A percentile compares a stretch with the other conserved stretches of the same genome.
These are phyloP conservation scores for Aptenodytes forsteri DNA, from an alignment of 2,113 vertebrate genomes.

Conservation along the genomic window DNA sequence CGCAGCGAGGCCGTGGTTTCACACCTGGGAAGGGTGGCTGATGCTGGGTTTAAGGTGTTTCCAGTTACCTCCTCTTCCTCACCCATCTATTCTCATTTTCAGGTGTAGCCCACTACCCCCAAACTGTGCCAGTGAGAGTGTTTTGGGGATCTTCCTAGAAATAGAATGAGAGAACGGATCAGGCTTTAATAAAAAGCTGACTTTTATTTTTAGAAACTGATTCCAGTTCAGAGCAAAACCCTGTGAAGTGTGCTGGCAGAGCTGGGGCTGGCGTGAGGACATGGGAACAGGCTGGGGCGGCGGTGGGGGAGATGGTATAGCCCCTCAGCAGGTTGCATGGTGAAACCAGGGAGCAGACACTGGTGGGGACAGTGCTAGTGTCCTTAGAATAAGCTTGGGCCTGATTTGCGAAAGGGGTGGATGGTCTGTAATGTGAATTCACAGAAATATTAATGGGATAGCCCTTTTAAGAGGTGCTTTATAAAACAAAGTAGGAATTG, in stretches of 20 bases:
- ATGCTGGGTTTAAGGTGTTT: background rate
- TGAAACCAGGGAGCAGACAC: background rate
- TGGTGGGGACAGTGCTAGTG: background rate
- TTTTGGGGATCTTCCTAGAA: background rate
- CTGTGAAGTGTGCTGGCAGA: background rate
- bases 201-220: background rate
- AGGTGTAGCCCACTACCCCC: rapidly evolving
- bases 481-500: background rate
- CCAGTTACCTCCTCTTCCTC: background rate
- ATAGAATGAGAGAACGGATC: rapidly evolving
- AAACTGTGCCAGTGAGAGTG: background rate
- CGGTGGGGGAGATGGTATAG: background rate
- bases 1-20: rapidly evolving
- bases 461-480: background rate
- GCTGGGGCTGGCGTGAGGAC: background rate
- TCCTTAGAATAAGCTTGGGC: background rate
- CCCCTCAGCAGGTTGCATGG: background rate
- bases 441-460: background rate
- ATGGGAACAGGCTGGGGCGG: rapidly evolving
- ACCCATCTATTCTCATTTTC: background rate
- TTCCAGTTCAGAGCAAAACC: background rate
- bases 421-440: background rate
- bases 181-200: background rate
- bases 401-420: background rate
- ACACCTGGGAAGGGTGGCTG: background rate